Evolutionary conservation across 2,113 vertebrate species (phyloP), one percentile per base, ranked within the genome.

Genomic region (Delphinus delphis): DNA sequence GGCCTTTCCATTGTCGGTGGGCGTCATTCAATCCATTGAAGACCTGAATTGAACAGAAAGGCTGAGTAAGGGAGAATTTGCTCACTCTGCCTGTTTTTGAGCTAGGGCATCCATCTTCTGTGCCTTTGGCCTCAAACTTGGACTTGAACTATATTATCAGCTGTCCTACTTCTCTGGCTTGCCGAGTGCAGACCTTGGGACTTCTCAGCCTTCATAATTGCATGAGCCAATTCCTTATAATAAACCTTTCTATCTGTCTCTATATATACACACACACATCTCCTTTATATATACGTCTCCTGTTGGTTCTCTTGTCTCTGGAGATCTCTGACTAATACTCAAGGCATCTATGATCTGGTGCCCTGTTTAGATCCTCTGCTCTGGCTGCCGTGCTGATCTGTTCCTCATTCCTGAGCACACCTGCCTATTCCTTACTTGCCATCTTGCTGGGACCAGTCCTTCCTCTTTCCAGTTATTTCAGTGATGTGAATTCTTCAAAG

Each of bases 261-360:
- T 55, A 14, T 74, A 28, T 55, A n/a, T 23, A 21, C 9, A 31
- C 14, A 53, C 47, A 33, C 23, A 25, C 11, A 21, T 10, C 12
- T 79, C 67, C 44, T 41, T 67, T n/a, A 60, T 33, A 41, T 53
- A 50, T 36, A 6, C 36, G 5, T 67, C 18, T 92, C 11, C 23
- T 53, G 10, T 36, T 92, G 82, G 13, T 55, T 92, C 31, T 88
- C 25, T 97, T 97, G 95, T 84, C 53, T 94, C 33, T 95, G 50
- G 44, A 76, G 47, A 60, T 50, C 33, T 21, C n/a, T 84, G 76
- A 88, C 23, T 81, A 55, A 93, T 18, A 18, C 21, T 50, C 3
- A 13, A n/a, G 33, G 38, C 26, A 26, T 84, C 25, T 90, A 0
- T 93, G 86, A 47, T 21, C 31, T 81, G 73, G 70, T 77, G 23